Evolutionary conservation across 2,113 vertebrate species (phyloP).

Genomic region (Carassius auratus): DNA sequence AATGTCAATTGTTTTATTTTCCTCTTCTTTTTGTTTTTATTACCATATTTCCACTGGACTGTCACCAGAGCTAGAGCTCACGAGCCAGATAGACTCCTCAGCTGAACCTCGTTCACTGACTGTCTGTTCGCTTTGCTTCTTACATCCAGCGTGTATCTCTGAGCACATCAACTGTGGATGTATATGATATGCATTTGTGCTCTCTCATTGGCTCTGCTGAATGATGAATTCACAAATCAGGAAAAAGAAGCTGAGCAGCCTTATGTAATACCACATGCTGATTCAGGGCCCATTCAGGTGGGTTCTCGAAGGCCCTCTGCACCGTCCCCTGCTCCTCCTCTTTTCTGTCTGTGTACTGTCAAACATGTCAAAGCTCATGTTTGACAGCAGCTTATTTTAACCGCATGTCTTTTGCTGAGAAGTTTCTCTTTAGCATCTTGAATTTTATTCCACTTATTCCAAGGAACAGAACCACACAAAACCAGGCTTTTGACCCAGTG

Average conservation of each 20-base stretch:
- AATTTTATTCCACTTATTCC: not conserved
- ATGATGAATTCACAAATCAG: constrained; percentile 41
- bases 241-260: constrained; percentile 44
- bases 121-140: too few relatives aligned
- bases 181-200: not conserved
- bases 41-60: not conserved
- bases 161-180: not conserved
- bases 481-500: not conserved
- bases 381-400: not conserved
- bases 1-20: not conserved
- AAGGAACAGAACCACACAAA: not conserved
- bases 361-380: not conserved
- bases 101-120: too few relatives aligned
- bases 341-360: not conserved
- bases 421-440: not conserved
- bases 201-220: not conserved
- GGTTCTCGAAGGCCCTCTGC: not conserved
- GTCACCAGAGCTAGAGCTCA: not conserved
- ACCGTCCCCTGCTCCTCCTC: not conserved
- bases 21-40: not conserved
- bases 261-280: constrained; percentile 52
- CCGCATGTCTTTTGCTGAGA: not conserved
- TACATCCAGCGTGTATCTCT: not conserved
- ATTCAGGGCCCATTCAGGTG: constrained; percentile 30
- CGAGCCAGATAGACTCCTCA: not conserved